Evolutionary conservation across 2,888 invertebrate species (phyloP).

Genomic region (Biston betularia): DNA sequence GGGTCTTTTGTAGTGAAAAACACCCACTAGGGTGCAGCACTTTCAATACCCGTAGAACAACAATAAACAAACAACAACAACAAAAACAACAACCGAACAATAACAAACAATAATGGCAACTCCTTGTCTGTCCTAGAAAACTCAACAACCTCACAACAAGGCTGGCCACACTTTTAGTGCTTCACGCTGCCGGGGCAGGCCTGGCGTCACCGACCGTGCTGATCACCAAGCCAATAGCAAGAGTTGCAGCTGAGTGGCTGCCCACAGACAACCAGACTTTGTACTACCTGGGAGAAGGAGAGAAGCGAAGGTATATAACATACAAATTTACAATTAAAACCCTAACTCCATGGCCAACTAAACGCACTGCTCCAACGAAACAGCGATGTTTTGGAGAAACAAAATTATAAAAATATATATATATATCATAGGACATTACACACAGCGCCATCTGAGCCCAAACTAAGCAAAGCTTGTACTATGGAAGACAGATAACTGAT

Average conservation of each 20-base stretch:
- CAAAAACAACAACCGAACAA: neutral
- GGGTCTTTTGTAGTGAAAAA: no score
- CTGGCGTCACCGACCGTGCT: constrained; percentile 75
- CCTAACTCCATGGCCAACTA: no score
- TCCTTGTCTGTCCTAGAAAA: constrained; percentile 53
- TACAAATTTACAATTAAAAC: no score
- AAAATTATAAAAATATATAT: no score
- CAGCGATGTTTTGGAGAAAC: no score
- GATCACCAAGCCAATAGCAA: constrained; percentile 64
- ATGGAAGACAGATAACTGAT: no score
- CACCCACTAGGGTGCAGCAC: no score
- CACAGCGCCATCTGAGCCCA: no score
- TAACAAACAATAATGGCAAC: neutral
- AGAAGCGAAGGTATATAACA: constrained; percentile 63
- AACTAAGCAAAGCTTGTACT: no score
- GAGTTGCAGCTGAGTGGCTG: constrained; percentile 70
- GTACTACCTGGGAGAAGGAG: constrained; percentile 69
- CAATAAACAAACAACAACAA: neutral
- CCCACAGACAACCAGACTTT: constrained; percentile 79
- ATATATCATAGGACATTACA: no score
- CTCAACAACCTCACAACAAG: constrained; percentile 62
- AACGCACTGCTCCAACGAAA: no score
- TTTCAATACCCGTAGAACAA: no score
- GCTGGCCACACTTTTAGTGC: constrained; percentile 66
- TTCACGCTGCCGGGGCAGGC: constrained; percentile 75